Percentiles rank a stretch among this genome's conserved stretches.
Conservation (phyloP, 2,888 invertebrate genomes). For the Dolichopus griseipennis region DNA sequence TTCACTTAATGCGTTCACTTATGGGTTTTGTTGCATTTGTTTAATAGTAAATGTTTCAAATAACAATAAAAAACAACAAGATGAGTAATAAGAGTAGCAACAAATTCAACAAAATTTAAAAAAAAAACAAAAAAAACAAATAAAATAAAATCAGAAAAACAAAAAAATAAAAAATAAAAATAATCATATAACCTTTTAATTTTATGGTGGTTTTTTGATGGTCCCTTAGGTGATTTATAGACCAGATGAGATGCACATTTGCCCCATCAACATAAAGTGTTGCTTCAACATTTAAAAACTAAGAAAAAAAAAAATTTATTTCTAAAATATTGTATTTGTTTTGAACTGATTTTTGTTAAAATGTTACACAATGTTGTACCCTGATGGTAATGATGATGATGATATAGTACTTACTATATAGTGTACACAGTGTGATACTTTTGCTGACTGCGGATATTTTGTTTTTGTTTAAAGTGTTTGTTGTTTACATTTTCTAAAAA, state of each 20-base stretch:
- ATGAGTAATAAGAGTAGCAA: background rate
- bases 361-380: background rate
- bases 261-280: conserved; percentile 4
- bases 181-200: conserved; percentile 1
- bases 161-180: too few species aligned
- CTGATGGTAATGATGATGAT: too few species aligned
- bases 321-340: background rate
- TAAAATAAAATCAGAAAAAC: too few species aligned
- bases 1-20: background rate
- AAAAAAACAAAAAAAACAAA: background rate
- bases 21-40: background rate
- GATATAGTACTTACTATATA: too few species aligned
- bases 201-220: conserved; percentile 5
- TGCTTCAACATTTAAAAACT: conserved; percentile 6
- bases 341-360: background rate
- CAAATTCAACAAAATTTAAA: background rate
- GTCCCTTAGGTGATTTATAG: conserved; percentile 6
- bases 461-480: background rate
- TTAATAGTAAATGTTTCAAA: background rate
- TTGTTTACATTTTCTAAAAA: background rate
- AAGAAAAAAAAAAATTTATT: background rate
- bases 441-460: conserved; percentile 1
- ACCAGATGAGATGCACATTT: background rate
- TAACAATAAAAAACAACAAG: background rate
- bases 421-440: too few species aligned